Evolutionary conservation across 2,888 invertebrate species (phyloP), one percentile per base, ranked within the genome.

Genomic region (Automeris io): DNA sequence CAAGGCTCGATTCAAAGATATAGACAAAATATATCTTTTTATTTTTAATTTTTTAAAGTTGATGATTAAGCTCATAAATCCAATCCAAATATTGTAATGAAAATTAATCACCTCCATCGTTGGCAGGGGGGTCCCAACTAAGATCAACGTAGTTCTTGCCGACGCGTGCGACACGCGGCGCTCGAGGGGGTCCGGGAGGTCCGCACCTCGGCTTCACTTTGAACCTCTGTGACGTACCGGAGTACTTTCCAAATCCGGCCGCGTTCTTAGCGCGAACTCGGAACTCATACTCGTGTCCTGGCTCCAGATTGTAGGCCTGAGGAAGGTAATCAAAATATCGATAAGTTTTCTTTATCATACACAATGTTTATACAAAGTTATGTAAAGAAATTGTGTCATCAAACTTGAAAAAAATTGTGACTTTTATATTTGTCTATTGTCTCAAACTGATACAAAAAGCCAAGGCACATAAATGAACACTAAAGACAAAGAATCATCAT

Each of bases 271-370:
- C 99, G 34, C 95, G 91, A 3, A 99, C 94, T 33, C 99, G 91
- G 91, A 99, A 99, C 79, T 99, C 99, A 75, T 99, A 99, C 70
- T 98, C 97, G 65, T 93, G 94, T 2, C 96, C 97, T 40, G 95
- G 92, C 8, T 93, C 89, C 45, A 96, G 80, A 68, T 94, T 94
- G 77, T 95, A 95, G 12, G 85, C 87, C 87, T 87, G 58, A 1
- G 18, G 7, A 6, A 9, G 1, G 24, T 12, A 19, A 2, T n/a
- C n/a, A n/a, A n/a, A n/a, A n/a, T n/a, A n/a, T n/a, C n/a, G n/a
- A n/a, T n/a, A n/a, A n/a, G n/a, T n/a, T n/a, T n/a, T n/a, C n/a
- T n/a, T n/a, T n/a, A n/a, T n/a, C n/a, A n/a, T n/a, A n/a, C n/a
- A n/a, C n/a, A n/a, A n/a, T n/a, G n/a, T n/a, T n/a, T n/a, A n/a